Evolutionary conservation across 2,113 vertebrate species (phyloP).

Genomic region (Rostratula benghalensis): DNA sequence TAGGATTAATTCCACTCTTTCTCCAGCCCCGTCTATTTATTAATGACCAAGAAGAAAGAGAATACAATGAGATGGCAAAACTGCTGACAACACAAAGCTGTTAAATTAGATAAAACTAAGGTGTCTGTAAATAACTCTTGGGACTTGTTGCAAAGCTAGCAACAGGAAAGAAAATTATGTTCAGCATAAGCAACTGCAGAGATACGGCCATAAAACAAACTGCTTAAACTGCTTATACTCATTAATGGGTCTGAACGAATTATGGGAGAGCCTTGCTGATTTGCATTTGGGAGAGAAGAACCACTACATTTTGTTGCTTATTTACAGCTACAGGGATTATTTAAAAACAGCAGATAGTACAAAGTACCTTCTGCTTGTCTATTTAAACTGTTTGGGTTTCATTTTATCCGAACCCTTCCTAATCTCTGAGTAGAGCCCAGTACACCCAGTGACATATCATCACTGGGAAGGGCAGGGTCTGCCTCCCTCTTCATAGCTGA

Average conservation of each 20-base stretch:
- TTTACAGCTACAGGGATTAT: background rate
- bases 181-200: background rate
- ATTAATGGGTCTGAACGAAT: background rate
- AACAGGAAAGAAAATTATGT: slow-evolving; percentile 45
- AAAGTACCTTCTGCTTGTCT: background rate
- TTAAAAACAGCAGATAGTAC: background rate
- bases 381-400: background rate
- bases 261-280: background rate
- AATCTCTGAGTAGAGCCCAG: background rate
- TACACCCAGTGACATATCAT: background rate
- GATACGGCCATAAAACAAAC: slow-evolving; percentile 16
- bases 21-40: background rate
- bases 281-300: background rate
- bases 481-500: background rate
- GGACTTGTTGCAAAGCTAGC: slow-evolving; percentile 46
- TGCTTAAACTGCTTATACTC: slow-evolving; percentile 24
- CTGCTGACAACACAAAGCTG: slow-evolving; percentile 60
- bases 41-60: slow-evolving; percentile 45
- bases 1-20: slow-evolving; percentile 35
- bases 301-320: background rate
- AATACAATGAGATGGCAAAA: slow-evolving; percentile 54
- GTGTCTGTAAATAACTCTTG: slow-evolving; percentile 51
- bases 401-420: background rate
- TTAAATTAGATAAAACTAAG: slow-evolving; percentile 59
- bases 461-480: background rate